Percentiles rank a stretch among this genome's conserved stretches.
phyloP scores from a whole-genome alignment of 2,888 invertebrate genomes.

The Clivina fossor region DNA sequence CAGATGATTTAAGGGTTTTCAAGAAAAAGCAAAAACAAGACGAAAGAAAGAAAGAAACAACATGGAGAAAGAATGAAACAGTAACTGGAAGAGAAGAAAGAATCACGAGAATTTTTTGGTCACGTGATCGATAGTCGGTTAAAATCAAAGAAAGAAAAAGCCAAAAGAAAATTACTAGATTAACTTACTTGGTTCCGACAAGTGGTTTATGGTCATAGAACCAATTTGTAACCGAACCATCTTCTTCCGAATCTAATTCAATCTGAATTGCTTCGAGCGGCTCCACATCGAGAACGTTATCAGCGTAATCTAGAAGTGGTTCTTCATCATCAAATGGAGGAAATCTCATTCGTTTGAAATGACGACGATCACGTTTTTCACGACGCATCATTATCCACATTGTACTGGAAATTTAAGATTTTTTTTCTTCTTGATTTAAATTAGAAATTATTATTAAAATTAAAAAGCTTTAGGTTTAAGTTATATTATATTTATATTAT shows the following conservation, averaged over 20 bases:
- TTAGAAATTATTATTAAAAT: neutral
- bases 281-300: slow-evolving; percentile 98
- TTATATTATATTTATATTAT: too few relatives aligned
- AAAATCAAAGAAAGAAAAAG: slow-evolving; percentile 2
- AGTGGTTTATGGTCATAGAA: slow-evolving; percentile 98
- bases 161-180: slow-evolving; percentile 2
- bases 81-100: too few relatives aligned
- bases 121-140: neutral
- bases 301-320: slow-evolving; percentile 98
- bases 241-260: slow-evolving; percentile 94
- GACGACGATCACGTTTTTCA: slow-evolving; percentile 96
- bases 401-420: slow-evolving; percentile 60
- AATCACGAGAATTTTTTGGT: neutral
- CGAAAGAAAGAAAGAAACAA: too few relatives aligned
- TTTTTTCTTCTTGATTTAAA: neutral
- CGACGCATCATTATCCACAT: slow-evolving; percentile 99
- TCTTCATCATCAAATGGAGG: slow-evolving; percentile 99
- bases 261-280: slow-evolving; percentile 99
- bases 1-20: too few relatives aligned
- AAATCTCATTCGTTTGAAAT: slow-evolving; percentile 99
- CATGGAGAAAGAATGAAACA: too few relatives aligned
- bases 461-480: too few relatives aligned
- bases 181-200: slow-evolving; percentile 77
- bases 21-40: too few relatives aligned
- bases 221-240: slow-evolving; percentile 86